Percentiles rank a stretch among this genome's conserved stretches.
These are phyloP conservation scores for Volucella inanis DNA, from an alignment of 2,888 invertebrate genomes.

Conservation along the genomic window DNA sequence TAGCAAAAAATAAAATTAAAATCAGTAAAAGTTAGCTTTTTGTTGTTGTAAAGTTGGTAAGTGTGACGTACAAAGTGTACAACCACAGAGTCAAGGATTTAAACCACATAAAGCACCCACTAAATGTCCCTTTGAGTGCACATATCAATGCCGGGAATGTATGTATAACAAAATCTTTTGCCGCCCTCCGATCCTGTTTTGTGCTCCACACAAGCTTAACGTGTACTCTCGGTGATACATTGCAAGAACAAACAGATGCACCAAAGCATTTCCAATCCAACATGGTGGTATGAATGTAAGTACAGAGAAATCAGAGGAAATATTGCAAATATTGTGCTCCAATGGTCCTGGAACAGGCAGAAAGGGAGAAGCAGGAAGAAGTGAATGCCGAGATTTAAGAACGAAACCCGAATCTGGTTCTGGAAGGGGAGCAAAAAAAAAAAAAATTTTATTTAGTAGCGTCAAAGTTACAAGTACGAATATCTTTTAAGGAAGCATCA, in stretches of 20 bases:
- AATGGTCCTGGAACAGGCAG: constrained; percentile 38
- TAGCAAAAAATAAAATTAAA: neutral
- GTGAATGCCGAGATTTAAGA: neutral
- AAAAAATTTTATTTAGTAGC: constrained; percentile 49
- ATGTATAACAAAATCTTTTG: constrained; percentile 18
- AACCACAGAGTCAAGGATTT: constrained; percentile 6
- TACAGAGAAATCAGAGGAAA: constrained; percentile 69
- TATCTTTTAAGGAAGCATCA: constrained; percentile 10
- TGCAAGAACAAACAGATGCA: constrained; percentile 46
- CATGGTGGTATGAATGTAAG: constrained; percentile 55
- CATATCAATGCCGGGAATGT: constrained; percentile 65
- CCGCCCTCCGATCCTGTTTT: constrained; percentile 31
- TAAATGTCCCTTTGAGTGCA: constrained; percentile 54
- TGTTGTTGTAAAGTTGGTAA: constrained; percentile 14
- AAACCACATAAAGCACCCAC: constrained; percentile 46
- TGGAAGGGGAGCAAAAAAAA: neutral
- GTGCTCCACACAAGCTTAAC: constrained; percentile 44
- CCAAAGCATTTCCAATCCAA: constrained; percentile 9
- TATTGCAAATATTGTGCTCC: constrained; percentile 68
- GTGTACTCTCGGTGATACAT: constrained; percentile 14
- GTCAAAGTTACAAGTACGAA: constrained; percentile 17
- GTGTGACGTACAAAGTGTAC: neutral
- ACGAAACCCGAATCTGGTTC: neutral
- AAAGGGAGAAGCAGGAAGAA: constrained; percentile 4
- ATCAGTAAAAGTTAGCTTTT: neutral